A percentile compares a stretch with the other conserved stretches of the same genome.
Conservation (phyloP, 2,888 invertebrate species). For the Ophion ventricosus region DNA sequence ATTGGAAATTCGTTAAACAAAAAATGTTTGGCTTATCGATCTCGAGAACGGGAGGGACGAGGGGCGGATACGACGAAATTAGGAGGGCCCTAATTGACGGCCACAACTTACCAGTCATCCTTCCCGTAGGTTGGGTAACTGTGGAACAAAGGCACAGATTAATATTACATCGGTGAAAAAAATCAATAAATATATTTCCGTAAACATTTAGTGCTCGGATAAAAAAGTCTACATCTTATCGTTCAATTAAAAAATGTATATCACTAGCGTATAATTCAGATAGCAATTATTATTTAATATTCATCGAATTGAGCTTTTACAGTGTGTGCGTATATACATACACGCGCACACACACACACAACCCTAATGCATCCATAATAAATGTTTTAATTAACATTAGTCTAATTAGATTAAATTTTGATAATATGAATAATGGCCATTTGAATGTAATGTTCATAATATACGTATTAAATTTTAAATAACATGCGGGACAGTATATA, state of each 20-base stretch:
- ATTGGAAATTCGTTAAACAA: too few species aligned
- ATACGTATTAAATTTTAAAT: not conserved
- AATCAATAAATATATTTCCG: constrained; percentile 32
- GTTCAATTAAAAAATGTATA: too few species aligned
- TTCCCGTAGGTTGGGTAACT: constrained; percentile 86
- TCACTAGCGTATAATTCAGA: too few species aligned
- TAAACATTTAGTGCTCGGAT: not conserved
- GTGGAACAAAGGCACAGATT: constrained; percentile 80
- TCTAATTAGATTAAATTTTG: not conserved
- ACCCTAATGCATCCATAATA: not conserved
- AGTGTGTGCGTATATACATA: too few species aligned
- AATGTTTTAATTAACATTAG: not conserved
- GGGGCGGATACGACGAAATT: not conserved
- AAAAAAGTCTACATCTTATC: too few species aligned
- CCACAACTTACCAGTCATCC: constrained; percentile 86
- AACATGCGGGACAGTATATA: not conserved
- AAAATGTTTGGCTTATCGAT: too few species aligned
- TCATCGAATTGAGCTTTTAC: not conserved
- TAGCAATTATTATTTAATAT: too few species aligned
- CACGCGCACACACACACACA: not conserved
- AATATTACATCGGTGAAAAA: constrained; percentile 77
- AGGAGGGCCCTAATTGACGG: constrained; percentile 45
- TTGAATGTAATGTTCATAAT: not conserved
- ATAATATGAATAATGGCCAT: not conserved
- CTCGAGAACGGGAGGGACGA: not conserved